phyloP scores from a whole-genome alignment of 2,797 vertebrate species.

The Paramormyrops hopkinsi region DNA sequence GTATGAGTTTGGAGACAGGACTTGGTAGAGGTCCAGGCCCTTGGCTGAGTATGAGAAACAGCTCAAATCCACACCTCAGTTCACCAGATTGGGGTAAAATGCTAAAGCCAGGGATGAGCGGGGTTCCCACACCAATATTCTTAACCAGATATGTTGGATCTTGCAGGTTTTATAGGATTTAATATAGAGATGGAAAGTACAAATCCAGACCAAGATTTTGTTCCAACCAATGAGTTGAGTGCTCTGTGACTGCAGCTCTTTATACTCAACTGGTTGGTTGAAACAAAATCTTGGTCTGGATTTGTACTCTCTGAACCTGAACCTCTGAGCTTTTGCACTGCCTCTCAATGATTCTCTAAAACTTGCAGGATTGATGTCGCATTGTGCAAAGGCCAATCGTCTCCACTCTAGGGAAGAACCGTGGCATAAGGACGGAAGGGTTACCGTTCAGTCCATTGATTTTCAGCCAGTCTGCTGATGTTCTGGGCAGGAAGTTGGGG shows the following conservation, averaged over 20 bases:
- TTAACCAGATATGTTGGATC: background rate
- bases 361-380: background rate
- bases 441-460: slow-evolving; percentile 70
- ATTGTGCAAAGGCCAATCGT: background rate
- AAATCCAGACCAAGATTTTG: background rate
- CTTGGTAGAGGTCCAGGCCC: slow-evolving; percentile 67
- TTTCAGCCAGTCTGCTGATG: slow-evolving; percentile 67
- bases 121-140: background rate
- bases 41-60: slow-evolving; percentile 53
- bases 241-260: background rate
- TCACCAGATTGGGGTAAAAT: background rate
- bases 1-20: slow-evolving; percentile 66
- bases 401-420: background rate
- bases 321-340: background rate
- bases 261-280: background rate
- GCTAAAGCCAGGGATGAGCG: background rate
- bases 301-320: background rate
- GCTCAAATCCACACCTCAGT: background rate
- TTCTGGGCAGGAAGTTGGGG: slow-evolving; percentile 48
- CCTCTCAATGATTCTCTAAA: background rate
- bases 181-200: background rate
- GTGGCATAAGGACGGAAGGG: background rate
- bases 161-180: background rate
- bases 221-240: background rate
- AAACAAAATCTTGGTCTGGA: background rate